Conservation (phyloP, 2,797 vertebrate species). For the Hippopotamyrus pictus region DNA sequence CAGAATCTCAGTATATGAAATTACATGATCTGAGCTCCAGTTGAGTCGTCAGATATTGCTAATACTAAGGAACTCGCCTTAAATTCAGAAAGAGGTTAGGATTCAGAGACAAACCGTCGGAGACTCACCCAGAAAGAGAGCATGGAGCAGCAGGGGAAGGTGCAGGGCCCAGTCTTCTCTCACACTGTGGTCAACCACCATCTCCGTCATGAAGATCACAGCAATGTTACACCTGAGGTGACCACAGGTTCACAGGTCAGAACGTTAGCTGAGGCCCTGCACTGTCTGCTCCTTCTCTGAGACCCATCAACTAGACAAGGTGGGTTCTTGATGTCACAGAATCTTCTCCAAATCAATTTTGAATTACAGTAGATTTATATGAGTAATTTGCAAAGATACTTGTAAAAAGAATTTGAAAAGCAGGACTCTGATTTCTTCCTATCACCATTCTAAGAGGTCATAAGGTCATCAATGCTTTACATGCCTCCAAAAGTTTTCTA, state of each 20-base stretch:
- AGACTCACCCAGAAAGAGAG: constrained; percentile 69
- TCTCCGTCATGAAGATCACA: constrained; percentile 76
- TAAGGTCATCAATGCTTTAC: not conserved
- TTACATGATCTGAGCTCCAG: not conserved
- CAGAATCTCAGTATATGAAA: not conserved
- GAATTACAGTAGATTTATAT: not conserved
- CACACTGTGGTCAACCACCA: constrained; percentile 76
- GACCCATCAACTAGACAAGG: not conserved
- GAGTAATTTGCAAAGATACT: not conserved
- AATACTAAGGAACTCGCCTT: not conserved
- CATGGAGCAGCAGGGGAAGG: constrained; percentile 67
- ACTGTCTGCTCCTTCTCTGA: not conserved
- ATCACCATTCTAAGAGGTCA: not conserved
- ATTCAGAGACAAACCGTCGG: not conserved
- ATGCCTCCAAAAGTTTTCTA: not conserved
- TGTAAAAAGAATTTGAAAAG: not conserved
- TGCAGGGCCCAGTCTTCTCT: constrained; percentile 76
- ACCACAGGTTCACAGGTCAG: not conserved
- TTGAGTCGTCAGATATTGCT: not conserved
- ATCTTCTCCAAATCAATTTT: not conserved
- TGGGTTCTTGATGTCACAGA: not conserved
- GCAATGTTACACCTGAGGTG: constrained; percentile 68
- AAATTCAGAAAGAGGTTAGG: not conserved
- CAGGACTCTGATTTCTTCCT: not conserved
- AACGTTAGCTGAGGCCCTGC: not conserved